Conservation (phyloP, 2,888 invertebrate species). For the Globia sparganii region DNA sequence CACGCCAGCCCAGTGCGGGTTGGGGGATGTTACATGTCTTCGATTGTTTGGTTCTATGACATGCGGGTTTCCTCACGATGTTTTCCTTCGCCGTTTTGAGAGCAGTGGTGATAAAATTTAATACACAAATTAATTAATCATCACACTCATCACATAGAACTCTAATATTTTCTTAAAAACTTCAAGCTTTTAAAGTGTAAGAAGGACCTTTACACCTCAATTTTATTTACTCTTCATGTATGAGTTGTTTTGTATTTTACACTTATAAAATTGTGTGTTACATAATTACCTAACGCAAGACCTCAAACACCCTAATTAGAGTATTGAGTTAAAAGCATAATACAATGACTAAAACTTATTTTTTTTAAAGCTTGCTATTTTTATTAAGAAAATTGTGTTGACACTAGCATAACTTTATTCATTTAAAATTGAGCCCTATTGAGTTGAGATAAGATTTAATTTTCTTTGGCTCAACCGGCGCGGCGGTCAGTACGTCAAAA, state of each 20-base stretch:
- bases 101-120: neutral
- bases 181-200: neutral
- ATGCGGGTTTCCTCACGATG: neutral
- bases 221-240: neutral
- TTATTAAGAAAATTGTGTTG: too few species aligned
- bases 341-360: too few species aligned
- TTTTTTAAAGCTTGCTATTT: too few species aligned
- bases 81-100: neutral
- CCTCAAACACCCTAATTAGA: too few species aligned
- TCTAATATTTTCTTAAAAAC: neutral
- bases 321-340: too few species aligned
- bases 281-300: too few species aligned
- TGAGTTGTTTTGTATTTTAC: neutral
- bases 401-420: too few species aligned
- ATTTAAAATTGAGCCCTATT: too few species aligned
- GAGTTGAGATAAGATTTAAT: too few species aligned
- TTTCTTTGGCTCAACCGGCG: too few species aligned
- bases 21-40: neutral
- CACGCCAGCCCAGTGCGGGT: neutral
- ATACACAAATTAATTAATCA: neutral
- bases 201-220: neutral
- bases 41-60: neutral
- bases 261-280: neutral
- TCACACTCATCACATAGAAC: too few species aligned
- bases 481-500: too few species aligned